Conservation (phyloP, 2,888 invertebrate species). For the Sarcophaga subvicina region DNA sequence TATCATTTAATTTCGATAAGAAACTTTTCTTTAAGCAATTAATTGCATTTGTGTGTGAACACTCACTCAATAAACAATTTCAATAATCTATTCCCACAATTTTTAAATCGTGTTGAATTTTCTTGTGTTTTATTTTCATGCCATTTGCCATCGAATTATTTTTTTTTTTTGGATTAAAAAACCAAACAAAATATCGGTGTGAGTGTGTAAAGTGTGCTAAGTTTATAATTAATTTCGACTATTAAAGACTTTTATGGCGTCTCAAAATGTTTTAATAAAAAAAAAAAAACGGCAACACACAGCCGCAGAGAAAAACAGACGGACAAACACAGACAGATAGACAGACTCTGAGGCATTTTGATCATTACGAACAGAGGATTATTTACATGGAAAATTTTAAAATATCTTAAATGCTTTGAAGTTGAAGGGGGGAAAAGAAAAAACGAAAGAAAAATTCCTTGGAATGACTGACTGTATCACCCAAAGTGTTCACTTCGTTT, state of each 20-base stretch:
- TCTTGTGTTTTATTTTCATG: too few relatives aligned
- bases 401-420: constrained; percentile 65
- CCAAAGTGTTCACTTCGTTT: constrained; percentile 59
- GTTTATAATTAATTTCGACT: constrained; percentile 62
- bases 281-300: constrained; percentile 17
- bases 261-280: constrained; percentile 50
- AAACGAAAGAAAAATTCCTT: background rate
- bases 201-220: constrained; percentile 5
- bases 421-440: constrained; percentile 28
- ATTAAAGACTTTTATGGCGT: constrained; percentile 60
- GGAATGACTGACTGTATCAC: constrained; percentile 51
- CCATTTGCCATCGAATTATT: too few relatives aligned
- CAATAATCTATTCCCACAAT: too few relatives aligned
- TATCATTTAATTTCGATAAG: too few relatives aligned
- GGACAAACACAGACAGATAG: constrained; percentile 13
- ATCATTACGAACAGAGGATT: constrained; percentile 37
- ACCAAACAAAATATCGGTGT: background rate
- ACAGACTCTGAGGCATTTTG: background rate
- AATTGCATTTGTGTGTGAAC: too few relatives aligned
- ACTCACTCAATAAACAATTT: too few relatives aligned
- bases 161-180: too few relatives aligned
- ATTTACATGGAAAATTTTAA: constrained; percentile 42
- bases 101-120: too few relatives aligned
- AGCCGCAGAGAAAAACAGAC: background rate
- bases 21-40: too few relatives aligned